Percentiles rank a stretch among this genome's conserved stretches.
These are phyloP conservation scores for Coenonympha arcania DNA, from an alignment of 2,888 invertebrate species.

Conservation along the genomic window DNA sequence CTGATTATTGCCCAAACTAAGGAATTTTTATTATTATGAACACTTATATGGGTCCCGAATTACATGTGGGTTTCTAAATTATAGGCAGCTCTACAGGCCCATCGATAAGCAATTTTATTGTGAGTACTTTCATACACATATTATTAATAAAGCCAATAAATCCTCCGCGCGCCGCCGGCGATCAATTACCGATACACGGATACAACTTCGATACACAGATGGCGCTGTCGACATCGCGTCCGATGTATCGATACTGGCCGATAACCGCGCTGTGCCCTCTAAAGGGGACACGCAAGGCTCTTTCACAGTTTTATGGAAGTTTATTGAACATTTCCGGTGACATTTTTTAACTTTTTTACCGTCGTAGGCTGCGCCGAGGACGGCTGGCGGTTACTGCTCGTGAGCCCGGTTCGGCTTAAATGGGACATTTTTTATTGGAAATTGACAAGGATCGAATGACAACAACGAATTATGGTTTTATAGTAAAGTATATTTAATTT, in stretches of 20 bases:
- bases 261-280: neutral
- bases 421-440: conserved; percentile 6
- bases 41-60: too few species aligned
- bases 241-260: neutral
- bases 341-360: conserved; percentile 7
- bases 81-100: neutral
- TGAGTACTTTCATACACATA: too few species aligned
- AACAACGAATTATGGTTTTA: neutral
- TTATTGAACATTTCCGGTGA: conserved; percentile 5
- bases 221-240: conserved; percentile 30
- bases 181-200: conserved; percentile 40
- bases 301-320: conserved; percentile 11
- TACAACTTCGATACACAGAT: conserved; percentile 37
- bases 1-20: too few species aligned
- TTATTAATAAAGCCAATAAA: conserved; percentile 41
- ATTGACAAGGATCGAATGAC: conserved; percentile 1
- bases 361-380: neutral
- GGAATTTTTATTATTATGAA: too few species aligned
- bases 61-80: neutral
- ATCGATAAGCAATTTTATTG: neutral
- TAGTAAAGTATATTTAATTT: neutral
- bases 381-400: neutral
- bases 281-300: conserved; percentile 10
- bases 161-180: conserved; percentile 37
- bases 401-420: neutral